Evolutionary conservation across 2,888 invertebrate genomes (phyloP), one percentile per base, ranked within the genome.

Genomic region (Ceratothoa steindachneri): DNA sequence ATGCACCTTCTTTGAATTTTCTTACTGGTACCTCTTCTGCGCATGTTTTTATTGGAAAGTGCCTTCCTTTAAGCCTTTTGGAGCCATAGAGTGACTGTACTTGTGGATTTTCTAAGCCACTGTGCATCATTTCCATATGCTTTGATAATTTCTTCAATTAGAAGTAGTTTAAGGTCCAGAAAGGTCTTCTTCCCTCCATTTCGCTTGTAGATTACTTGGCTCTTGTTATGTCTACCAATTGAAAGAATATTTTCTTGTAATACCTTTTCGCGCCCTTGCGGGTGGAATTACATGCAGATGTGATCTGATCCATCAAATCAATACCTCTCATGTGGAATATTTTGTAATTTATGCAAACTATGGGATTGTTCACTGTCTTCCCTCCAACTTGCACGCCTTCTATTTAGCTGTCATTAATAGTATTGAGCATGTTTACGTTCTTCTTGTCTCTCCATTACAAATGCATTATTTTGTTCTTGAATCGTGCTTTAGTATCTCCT

Each of bases 401-500:
- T 28, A 66, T 66, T 28, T 5, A 15, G 30, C 9, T 27, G 28
- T 66, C 29, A 30, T 66, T 24, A 9, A 66, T 29, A 9, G 66
- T 66, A 28, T 28, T 66, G 5, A 66, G 19, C 66, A 66, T 66
- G n/a, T 60, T 60, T 9, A 67, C 67, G 19, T 67, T 15, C 30
- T 67, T 30, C 67, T 67, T 67, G 30, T 67, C 67, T 29, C 31
- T 67, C 67, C 67, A 67, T 67, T 67, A 30, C 67, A 67, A 19
- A 51, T 69, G 69, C 52, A 51, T 69, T 24, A 69, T 52, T 29
- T 69, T 69, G 28, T 52, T 19, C 31, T 67, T 55, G 19, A 55
- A 67, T 22, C 41, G 2, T 30, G 41, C 31, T 19, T 30, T 31
- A 24, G 29, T 52, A 53, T 69, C 53, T 22, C 69, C 69, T 69